These are phyloP conservation scores for Drosophila paracracens DNA, from an alignment of 2,888 invertebrate genomes.

Conservation along the genomic window DNA sequence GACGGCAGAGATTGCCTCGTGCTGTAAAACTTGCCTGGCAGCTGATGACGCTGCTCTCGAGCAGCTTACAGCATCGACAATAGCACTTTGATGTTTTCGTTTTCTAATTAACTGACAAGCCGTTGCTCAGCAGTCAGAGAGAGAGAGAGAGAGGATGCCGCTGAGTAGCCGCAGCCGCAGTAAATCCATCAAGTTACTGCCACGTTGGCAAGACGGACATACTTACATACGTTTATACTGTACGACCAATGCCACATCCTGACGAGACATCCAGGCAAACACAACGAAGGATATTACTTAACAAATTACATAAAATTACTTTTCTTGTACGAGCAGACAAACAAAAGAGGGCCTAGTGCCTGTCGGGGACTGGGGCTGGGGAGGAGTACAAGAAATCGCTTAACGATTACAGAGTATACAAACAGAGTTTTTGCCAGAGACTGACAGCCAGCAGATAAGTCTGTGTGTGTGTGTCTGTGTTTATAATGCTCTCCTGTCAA, in stretches of 20 bases:
- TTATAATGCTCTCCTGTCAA: conserved; percentile 58
- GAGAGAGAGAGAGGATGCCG: conserved; percentile 8
- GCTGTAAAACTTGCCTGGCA: conserved; percentile 15
- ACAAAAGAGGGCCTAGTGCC: conserved; percentile 41
- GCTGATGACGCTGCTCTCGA: conserved; percentile 18
- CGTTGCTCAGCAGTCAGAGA: not conserved
- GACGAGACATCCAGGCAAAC: conserved; percentile 69
- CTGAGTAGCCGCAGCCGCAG: conserved; percentile 34
- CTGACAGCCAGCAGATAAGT: conserved; percentile 31
- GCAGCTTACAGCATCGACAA: conserved; percentile 51
- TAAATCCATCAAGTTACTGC: conserved; percentile 54
- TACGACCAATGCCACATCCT: conserved; percentile 54
- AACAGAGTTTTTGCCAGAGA: conserved; percentile 36
- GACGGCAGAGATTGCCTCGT: conserved; percentile 4
- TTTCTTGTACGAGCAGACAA: conserved; percentile 63
- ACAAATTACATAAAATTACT: conserved; percentile 81
- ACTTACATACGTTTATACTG: conserved; percentile 3
- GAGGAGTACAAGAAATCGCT: conserved; percentile 66
- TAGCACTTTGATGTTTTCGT: conserved; percentile 64
- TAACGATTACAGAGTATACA: conserved; percentile 68
- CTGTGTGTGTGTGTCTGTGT: conserved; percentile 10
- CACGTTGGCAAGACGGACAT: conserved; percentile 12
- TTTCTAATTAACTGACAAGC: conserved; percentile 60
- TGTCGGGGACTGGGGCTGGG: not conserved
- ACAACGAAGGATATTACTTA: conserved; percentile 70